Base-by-base conservation (phyloP, 1,140 invertebrate species). In the Calephelis virginiensis region DNA sequence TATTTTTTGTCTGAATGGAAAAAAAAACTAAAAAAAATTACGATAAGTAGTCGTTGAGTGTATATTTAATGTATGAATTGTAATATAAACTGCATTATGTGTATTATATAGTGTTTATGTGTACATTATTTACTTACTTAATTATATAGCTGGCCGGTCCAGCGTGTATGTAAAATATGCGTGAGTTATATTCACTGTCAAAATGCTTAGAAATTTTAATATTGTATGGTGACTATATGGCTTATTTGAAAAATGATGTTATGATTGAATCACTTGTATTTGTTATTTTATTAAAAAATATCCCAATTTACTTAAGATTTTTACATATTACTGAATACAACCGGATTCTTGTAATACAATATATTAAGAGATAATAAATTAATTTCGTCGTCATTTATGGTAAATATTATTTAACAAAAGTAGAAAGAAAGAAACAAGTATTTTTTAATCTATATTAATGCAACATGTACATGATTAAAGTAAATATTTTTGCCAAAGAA, bases 81-180 rank as follows among this genome's bases (percentile, higher is more conserved):
- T 78, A 76, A 75, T 68, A 72, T 80, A 83, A 75, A 56, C 75
- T 70, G 69, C 71, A 76, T 78, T 73, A 76, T 50, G 53, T 84
- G 79, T 83, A 82, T 77, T 80, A 83, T 82, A 83, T 84, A 83
- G 77, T 71, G 75, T 61, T 78, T 78, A 81, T 76, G 78, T 83
- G 78, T 83, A 82, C 77, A 75, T 75, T 75, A 70, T 68, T 74
- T 75, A 78, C 69, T 74, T 74, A 70, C 69, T 74, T 74, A 70
- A 64, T 67, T 68, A 63, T 67, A 61, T 46, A 46, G 63, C 83
- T 84, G 83, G 83, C 83, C 64, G 83, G 78, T 72, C 81, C 83
- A 81, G 80, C 72, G 69, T 53, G 53, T 63, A 53, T 56, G 43
- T 45, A 43, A 47, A 38, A 49, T 45, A 53, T 37, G 43, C 53